Evolutionary conservation across 37 sponge, comb jelly and placozoan species (phyloP).

Genomic region (Mnemiopsis leidyi): DNA sequence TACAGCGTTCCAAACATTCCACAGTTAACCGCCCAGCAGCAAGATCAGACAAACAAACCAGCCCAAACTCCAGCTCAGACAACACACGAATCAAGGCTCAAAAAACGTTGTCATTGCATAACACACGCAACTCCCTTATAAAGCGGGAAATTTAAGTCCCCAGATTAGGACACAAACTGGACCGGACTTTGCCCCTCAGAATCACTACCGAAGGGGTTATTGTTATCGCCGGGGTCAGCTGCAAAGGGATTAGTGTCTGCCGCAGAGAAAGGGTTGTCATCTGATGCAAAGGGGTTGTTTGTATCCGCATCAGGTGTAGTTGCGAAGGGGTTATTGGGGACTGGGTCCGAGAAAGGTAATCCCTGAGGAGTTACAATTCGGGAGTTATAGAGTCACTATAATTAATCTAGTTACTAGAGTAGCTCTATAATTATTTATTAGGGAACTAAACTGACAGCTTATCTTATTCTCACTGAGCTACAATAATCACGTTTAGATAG

Average conservation of each 20-base stretch:
- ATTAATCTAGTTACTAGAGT: too few species aligned
- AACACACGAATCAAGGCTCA: background rate
- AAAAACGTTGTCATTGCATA: too few species aligned
- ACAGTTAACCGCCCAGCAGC: background rate
- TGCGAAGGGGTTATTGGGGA: background rate
- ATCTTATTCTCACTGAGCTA: too few species aligned
- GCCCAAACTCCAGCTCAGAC: background rate
- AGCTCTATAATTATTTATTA: too few species aligned
- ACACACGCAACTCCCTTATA: too few species aligned
- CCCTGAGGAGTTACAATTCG: background rate
- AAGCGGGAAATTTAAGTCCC: too few species aligned
- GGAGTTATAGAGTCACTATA: too few species aligned
- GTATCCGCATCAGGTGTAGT: too few species aligned
- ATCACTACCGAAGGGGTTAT: conserved; percentile 2
- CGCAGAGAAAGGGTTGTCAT: background rate
- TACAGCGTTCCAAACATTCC: background rate
- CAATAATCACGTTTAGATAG: too few species aligned
- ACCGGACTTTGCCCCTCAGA: background rate
- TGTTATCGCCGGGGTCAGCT: background rate
- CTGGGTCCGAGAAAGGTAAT: background rate
- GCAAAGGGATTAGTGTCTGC: background rate
- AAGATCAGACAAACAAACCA: background rate
- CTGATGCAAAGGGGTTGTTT: background rate
- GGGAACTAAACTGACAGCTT: too few species aligned
- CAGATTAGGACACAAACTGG: background rate